Evolutionary conservation across 2,113 vertebrate species (phyloP).

Genomic region (Catagonus wagneri): DNA sequence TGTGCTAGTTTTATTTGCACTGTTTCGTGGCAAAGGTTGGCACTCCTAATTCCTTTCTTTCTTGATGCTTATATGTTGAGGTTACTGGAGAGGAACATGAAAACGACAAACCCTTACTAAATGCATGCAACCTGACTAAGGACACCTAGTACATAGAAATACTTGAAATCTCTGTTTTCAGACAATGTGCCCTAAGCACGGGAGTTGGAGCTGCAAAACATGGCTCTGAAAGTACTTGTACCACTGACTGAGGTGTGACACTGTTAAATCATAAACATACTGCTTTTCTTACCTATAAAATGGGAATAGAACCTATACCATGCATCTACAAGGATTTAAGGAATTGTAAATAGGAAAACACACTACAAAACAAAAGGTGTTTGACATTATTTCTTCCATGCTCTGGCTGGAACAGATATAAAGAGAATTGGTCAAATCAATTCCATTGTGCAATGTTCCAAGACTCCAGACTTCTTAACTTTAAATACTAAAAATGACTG

Average conservation of each 20-base stretch:
- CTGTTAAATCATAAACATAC: neutral
- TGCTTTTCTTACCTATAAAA: neutral
- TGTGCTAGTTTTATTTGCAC: neutral
- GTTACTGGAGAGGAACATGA: neutral
- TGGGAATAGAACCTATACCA: neutral
- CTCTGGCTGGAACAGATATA: neutral
- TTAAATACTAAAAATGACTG: conserved; percentile 14
- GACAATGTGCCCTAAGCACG: neutral
- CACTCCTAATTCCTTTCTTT: neutral
- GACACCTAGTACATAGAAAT: neutral
- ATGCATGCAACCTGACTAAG: neutral
- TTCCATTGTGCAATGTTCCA: neutral
- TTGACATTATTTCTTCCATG: conserved; percentile 3
- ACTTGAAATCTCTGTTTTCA: neutral
- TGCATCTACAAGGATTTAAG: neutral
- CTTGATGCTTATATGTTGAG: neutral
- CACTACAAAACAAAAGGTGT: neutral
- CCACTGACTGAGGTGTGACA: neutral
- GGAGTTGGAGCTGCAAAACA: neutral
- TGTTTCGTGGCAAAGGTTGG: neutral
- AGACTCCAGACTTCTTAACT: neutral
- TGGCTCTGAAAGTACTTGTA: neutral
- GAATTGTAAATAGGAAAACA: neutral
- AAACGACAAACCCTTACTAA: neutral
- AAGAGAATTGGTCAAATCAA: conserved; percentile 25